Evolutionary conservation across 92 coral and sea anemone species (phyloP), one percentile per base, ranked within the genome.

Genomic region (Epizoanthus rinbou): DNA sequence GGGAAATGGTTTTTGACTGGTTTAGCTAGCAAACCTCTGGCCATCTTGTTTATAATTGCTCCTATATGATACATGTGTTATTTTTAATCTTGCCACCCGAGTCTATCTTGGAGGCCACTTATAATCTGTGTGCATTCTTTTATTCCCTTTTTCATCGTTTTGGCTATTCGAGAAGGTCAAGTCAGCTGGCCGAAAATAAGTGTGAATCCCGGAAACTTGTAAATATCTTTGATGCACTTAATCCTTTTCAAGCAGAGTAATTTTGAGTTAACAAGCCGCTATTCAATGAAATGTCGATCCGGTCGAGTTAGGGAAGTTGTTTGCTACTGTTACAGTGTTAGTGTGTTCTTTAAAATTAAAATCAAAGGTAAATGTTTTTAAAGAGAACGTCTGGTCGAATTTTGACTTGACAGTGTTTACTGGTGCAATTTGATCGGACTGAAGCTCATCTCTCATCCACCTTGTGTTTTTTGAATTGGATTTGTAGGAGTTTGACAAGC

Each of bases 231-330:
- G 33, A 78, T 62, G 58, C 62, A 41, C 82, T 78, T 62, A 78
- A 78, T 78, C 82, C 71, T 14, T 78, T 43, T 78, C 82, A 78
- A 78, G 58, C 71, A 22, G 82, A 62, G 71, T 25, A 41, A 45
- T 78, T 78, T 78, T 50, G 22, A 78, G 13, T 59, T 41, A 67
- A 67, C 73, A 67, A 67, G 73, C 73, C 8, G 73, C 73, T 35
- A 23, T 37, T 25, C 22, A 15, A 76, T n/a, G 13, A 78, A 63
- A 18, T 76, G n/a, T 57, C 64, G 18, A 35, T 11, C 18, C 19
- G 81, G 39, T 58, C n/a, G 28, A 19, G 24, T n/a, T 57, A 43
- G 18, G 8, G 53, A 75, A 16, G 6, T 9, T 35, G 4, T 63
- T 60, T 63, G 39, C 54, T 63, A 57, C 22, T 5, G 62, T 31